phyloP scores from a whole-genome alignment of 1,140 invertebrate genomes.

The Aculops lycopersici region DNA sequence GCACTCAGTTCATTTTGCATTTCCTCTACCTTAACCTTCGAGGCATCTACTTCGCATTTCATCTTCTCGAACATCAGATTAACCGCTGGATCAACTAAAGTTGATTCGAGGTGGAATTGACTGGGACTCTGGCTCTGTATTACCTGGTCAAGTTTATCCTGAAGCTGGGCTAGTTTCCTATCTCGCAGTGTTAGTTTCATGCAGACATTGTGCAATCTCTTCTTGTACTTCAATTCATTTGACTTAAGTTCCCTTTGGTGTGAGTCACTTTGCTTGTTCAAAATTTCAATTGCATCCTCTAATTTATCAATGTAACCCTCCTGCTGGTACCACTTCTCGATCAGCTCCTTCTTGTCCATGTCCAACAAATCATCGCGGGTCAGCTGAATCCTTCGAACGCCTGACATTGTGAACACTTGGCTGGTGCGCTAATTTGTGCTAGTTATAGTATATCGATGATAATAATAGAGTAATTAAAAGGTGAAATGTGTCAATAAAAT shows the following conservation, averaged over 20 bases:
- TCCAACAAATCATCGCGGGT: conserved; percentile 20
- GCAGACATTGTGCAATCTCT: conserved; percentile 62
- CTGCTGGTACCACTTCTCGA: conserved; percentile 21
- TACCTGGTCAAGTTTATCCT: conserved; percentile 64
- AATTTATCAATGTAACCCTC: conserved; percentile 21
- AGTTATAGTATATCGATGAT: too few relatives aligned
- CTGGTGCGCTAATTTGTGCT: too few relatives aligned
- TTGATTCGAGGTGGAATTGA: conserved; percentile 36
- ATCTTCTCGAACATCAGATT: conserved; percentile 71
- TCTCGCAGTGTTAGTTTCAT: conserved; percentile 67
- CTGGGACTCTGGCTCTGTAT: conserved; percentile 22
- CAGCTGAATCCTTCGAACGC: conserved; percentile 18
- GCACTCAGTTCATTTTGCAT: conserved; percentile 86
- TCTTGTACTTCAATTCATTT: conserved; percentile 44
- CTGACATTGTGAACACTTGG: too few relatives aligned
- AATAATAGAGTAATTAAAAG: too few relatives aligned
- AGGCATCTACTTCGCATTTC: conserved; percentile 54
- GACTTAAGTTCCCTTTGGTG: conserved; percentile 41
- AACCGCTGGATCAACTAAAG: conserved; percentile 69
- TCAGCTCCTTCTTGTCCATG: conserved; percentile 20
- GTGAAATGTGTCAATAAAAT: too few relatives aligned
- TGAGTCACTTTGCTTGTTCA: conserved; percentile 17
- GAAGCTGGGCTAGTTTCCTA: conserved; percentile 72
- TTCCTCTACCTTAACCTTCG: conserved; percentile 66
- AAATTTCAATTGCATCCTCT: conserved; percentile 14